Conservation (phyloP, 2,113 vertebrate genomes). For the Todiramphus chloris region DNA sequence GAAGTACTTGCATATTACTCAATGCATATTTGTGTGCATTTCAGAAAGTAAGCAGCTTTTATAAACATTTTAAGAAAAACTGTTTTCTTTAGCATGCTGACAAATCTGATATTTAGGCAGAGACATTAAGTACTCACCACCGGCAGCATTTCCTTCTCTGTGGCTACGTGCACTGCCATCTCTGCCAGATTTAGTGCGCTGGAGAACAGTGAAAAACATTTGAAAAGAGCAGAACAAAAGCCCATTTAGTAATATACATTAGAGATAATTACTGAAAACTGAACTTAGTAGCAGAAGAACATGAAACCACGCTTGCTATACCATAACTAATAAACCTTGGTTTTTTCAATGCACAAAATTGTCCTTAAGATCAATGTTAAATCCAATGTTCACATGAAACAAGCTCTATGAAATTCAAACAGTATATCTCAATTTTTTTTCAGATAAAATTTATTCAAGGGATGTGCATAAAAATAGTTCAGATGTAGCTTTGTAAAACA, state of each 20-base stretch:
- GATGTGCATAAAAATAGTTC: not conserved
- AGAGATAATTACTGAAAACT: not conserved
- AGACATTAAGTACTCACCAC: slow-evolving; percentile 79
- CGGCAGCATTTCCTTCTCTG: slow-evolving; percentile 82
- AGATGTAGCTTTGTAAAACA: not conserved
- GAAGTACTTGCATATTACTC: not conserved
- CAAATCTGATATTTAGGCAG: not conserved
- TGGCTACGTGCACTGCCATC: slow-evolving; percentile 83
- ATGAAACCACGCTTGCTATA: not conserved
- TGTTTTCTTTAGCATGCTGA: not conserved
- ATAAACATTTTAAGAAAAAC: not conserved
- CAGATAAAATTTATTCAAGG: slow-evolving; percentile 32
- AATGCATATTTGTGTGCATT: not conserved
- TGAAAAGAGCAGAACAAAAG: not conserved
- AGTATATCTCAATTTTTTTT: not conserved
- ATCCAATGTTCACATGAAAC: not conserved
- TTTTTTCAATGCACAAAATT: not conserved
- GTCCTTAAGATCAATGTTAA: not conserved
- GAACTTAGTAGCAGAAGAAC: not conserved
- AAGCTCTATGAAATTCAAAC: slow-evolving; percentile 9
- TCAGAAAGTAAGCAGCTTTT: not conserved
- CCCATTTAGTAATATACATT: not conserved
- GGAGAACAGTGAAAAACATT: slow-evolving; percentile 6
- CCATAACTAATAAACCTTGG: not conserved
- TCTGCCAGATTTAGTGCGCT: slow-evolving; percentile 90